Evolutionary conservation across 2,888 invertebrate genomes (phyloP).

Genomic region (Cataglyphis rosenhaueri): DNA sequence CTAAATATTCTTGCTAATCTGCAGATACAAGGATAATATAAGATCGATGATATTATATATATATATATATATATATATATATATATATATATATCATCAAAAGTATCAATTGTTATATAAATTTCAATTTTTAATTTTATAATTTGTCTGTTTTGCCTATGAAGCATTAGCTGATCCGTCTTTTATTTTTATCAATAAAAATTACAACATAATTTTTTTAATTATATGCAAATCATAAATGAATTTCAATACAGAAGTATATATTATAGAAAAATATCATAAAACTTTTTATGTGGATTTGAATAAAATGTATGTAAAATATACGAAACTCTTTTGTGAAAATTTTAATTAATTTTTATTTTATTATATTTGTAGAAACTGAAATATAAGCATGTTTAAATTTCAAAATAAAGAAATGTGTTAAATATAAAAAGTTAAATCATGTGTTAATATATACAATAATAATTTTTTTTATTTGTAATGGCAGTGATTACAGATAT

Average conservation of each 20-base stretch:
- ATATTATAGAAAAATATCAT: background rate
- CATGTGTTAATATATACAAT: background rate
- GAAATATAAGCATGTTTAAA: background rate
- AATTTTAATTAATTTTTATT: conserved; percentile 30
- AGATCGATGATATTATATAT: too few species aligned
- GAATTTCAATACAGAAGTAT: background rate
- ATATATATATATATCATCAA: too few species aligned
- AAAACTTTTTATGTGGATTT: conserved; percentile 10
- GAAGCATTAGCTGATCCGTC: too few species aligned
- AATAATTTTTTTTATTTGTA: background rate
- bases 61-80: too few species aligned
- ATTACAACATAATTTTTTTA: background rate
- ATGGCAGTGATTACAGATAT: background rate
- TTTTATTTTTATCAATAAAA: conserved; percentile 13
- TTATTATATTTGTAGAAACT: background rate
- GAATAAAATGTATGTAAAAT: background rate
- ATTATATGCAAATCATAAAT: background rate
- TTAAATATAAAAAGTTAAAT: background rate
- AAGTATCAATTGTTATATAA: background rate
- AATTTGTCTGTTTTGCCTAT: background rate
- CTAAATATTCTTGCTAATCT: background rate
- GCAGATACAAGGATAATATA: background rate
- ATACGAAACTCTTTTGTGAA: conserved; percentile 5
- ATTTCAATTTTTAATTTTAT: background rate
- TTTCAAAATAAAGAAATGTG: conserved; percentile 18